Conservation (phyloP, 1,140 invertebrate species). For the Scaptomyza montana region DNA sequence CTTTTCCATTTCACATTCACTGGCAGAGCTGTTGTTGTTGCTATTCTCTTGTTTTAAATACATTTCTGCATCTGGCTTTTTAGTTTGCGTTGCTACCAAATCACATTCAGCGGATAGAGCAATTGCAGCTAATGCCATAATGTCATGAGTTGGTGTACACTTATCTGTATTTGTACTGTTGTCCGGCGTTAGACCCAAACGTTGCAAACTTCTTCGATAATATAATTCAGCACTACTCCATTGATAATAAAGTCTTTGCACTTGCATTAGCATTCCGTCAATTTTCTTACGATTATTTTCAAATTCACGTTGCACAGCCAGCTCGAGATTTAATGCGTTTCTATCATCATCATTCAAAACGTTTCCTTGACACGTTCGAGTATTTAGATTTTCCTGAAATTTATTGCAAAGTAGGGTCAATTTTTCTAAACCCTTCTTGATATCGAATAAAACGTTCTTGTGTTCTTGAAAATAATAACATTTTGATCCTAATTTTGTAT, state of each 20-base stretch:
- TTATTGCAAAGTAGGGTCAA: slow-evolving; percentile 48
- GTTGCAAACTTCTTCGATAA: slow-evolving; percentile 61
- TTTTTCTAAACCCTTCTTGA: slow-evolving; percentile 56
- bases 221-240: slow-evolving; percentile 71
- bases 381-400: slow-evolving; percentile 47
- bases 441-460: slow-evolving; percentile 53
- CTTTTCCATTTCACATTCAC: neutral
- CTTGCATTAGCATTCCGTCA: slow-evolving; percentile 52
- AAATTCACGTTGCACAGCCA: slow-evolving; percentile 50
- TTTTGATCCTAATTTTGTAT: slow-evolving; percentile 8
- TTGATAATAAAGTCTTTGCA: slow-evolving; percentile 54
- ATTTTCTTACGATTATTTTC: slow-evolving; percentile 41
- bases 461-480: slow-evolving; percentile 57
- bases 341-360: neutral
- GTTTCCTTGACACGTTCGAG: neutral
- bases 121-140: slow-evolving; percentile 71
- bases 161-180: neutral
- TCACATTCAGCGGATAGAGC: slow-evolving; percentile 56
- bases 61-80: neutral
- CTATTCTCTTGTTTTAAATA: neutral
- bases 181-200: slow-evolving; percentile 46
- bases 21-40: neutral
- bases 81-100: neutral
- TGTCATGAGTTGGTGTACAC: slow-evolving; percentile 43
- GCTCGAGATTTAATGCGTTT: slow-evolving; percentile 36